These are phyloP conservation scores for Streptopelia turtur DNA, from an alignment of 2,797 vertebrate genomes.

Conservation along the genomic window DNA sequence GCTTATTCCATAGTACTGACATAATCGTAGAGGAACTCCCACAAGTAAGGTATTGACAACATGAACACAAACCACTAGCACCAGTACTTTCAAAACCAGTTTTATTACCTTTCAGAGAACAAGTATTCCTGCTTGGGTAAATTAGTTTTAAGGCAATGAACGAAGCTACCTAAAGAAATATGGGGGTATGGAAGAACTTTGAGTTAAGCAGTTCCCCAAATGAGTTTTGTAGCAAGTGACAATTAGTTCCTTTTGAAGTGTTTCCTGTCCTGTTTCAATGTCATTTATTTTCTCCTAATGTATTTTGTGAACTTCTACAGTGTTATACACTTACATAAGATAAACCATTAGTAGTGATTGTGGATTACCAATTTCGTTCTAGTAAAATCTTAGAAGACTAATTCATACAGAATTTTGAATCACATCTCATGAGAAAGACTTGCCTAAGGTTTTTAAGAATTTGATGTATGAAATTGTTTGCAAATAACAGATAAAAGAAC, in stretches of 20 bases:
- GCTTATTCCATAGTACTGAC: not conserved
- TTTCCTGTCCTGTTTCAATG: not conserved
- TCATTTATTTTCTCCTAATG: not conserved
- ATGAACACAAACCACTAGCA: not conserved
- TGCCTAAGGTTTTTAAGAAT: constrained; percentile 15
- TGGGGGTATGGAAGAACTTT: not conserved
- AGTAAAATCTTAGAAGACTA: constrained; percentile 13
- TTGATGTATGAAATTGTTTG: not conserved
- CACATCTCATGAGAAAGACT: not conserved
- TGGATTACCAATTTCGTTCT: not conserved
- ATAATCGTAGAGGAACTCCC: not conserved
- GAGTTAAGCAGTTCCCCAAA: not conserved
- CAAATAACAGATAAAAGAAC: not conserved
- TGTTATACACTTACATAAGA: not conserved
- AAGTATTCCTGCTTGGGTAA: not conserved
- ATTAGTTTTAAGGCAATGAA: not conserved
- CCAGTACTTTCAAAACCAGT: not conserved
- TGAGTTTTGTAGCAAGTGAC: not conserved
- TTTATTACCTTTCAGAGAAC: not conserved
- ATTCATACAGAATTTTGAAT: not conserved
- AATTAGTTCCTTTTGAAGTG: not conserved
- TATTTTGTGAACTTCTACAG: not conserved
- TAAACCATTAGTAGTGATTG: not conserved
- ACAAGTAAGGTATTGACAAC: not conserved
- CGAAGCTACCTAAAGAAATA: not conserved